phyloP scores from a whole-genome alignment of 2,797 vertebrate species.

The Aplochiton taeniatus region DNA sequence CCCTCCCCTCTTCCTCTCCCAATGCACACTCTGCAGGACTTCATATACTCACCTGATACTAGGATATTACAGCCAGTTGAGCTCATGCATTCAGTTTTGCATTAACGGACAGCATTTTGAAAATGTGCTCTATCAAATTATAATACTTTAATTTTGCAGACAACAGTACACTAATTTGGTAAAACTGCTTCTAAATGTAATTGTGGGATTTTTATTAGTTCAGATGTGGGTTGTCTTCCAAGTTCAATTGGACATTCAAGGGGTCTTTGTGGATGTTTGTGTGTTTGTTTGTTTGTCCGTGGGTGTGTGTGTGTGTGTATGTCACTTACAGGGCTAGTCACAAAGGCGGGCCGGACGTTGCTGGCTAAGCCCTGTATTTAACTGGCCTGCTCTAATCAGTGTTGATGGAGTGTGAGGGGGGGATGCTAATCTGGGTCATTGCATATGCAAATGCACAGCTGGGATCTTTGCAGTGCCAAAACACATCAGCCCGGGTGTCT shows the following conservation, averaged over 20 bases:
- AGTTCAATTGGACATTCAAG: neutral
- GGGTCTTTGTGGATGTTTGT: neutral
- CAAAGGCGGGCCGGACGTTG: constrained; percentile 37
- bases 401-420: constrained; percentile 80
- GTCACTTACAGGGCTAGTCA: constrained; percentile 30
- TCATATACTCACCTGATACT: neutral
- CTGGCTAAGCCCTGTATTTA: constrained; percentile 36
- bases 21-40: constrained; percentile 12
- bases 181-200: neutral
- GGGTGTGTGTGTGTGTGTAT: neutral
- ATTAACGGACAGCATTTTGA: no score
- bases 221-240: constrained; percentile 28
- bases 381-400: constrained; percentile 75
- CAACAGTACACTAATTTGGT: no score
- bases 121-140: no score
- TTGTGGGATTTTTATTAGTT: neutral
- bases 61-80: no score
- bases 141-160: no score
- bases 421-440: constrained; percentile 89
- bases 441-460: constrained; percentile 91
- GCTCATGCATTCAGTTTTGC: no score
- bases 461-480: constrained; percentile 82
- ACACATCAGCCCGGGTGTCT: constrained; percentile 78
- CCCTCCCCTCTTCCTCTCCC: constrained; percentile 28
- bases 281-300: neutral